Conservation (phyloP, 1,140 invertebrate species). For the Drosophila asahinai region DNA sequence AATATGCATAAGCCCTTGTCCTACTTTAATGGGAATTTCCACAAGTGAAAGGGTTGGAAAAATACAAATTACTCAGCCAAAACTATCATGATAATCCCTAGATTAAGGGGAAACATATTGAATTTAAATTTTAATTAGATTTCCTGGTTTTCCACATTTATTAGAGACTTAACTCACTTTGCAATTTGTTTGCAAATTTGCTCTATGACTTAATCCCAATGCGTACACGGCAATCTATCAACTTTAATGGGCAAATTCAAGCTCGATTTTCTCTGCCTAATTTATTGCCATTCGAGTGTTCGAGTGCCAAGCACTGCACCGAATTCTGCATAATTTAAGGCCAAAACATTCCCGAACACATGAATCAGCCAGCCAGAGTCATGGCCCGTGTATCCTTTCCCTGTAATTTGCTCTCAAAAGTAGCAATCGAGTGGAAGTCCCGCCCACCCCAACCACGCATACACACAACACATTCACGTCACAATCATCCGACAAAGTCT, state of each 20-base stretch:
- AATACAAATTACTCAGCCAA: too few species aligned
- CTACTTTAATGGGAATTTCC: background rate
- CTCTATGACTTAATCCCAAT: conserved; percentile 3
- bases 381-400: conserved; percentile 38
- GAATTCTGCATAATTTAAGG: conserved; percentile 32
- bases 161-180: background rate
- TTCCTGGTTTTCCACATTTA: background rate
- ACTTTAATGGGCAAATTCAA: conserved; percentile 9
- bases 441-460: conserved; percentile 13
- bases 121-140: background rate
- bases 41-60: background rate
- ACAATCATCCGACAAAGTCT: conserved; percentile 49
- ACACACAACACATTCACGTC: conserved; percentile 15
- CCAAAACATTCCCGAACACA: conserved; percentile 17
- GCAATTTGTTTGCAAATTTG: background rate
- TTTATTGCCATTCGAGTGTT: background rate
- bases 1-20: background rate
- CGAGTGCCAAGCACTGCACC: background rate
- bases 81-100: background rate
- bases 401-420: conserved; percentile 49
- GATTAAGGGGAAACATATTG: background rate
- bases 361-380: conserved; percentile 38
- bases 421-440: conserved; percentile 45
- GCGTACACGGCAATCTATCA: background rate
- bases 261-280: background rate